These are phyloP conservation scores for Papilio elwesi DNA, from an alignment of 2,888 invertebrate genomes.

Conservation along the genomic window DNA sequence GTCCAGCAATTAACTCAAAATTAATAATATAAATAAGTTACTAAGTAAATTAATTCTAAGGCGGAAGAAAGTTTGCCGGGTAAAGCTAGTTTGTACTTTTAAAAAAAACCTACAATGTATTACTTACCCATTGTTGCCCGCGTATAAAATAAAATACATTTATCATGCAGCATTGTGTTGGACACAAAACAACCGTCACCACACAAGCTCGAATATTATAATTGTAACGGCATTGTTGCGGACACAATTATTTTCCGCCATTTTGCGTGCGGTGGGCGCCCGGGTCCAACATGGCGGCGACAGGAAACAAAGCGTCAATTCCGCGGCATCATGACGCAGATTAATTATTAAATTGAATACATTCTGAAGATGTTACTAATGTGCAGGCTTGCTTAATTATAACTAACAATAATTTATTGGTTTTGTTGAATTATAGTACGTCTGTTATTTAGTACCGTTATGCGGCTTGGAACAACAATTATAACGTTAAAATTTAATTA, in stretches of 20 bases:
- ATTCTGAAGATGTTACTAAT: neutral
- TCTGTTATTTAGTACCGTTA: neutral
- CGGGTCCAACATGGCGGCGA: neutral
- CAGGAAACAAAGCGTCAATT: neutral
- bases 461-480: too few species aligned
- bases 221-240: constrained; percentile 5
- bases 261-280: constrained; percentile 11
- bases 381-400: neutral
- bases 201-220: constrained; percentile 11
- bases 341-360: constrained; percentile 6
- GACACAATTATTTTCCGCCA: constrained; percentile 18
- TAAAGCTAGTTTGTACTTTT: neutral
- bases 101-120: neutral
- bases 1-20: too few species aligned
- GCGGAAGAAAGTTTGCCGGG: neutral
- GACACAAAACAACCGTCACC: constrained; percentile 3
- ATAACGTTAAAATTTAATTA: too few species aligned
- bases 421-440: neutral
- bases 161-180: neutral
- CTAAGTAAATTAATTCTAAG: too few species aligned
- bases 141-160: neutral
- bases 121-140: neutral
- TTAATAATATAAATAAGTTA: too few species aligned
- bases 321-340: neutral
- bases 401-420: neutral